Percentiles rank a stretch among this genome's conserved stretches.
Conservation (phyloP, 1,140 invertebrate genomes). For the Drosophila sp. region DNA sequence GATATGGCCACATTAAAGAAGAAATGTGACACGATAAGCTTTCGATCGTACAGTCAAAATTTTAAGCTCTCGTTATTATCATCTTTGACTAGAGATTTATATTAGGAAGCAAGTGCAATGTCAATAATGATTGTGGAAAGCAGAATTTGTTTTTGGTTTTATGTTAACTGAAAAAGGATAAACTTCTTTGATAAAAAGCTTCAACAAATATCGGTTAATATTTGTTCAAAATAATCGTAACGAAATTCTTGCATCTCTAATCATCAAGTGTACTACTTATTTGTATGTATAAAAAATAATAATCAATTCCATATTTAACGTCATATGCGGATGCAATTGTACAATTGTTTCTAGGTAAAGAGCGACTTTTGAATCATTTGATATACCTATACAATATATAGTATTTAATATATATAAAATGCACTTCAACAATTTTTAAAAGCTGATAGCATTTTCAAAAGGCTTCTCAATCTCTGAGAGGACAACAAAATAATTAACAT, state of each 20-base stretch:
- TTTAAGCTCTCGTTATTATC: background rate
- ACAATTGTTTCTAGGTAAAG: constrained; percentile 8
- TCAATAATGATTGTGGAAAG: no score
- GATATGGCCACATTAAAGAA: background rate
- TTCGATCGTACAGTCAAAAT: background rate
- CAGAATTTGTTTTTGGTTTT: no score
- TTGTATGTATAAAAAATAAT: background rate
- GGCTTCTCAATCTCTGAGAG: constrained; percentile 41
- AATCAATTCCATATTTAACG: constrained; percentile 32
- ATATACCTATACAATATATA: constrained; percentile 35
- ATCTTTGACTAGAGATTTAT: background rate
- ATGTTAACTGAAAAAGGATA: background rate
- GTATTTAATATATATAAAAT: constrained; percentile 13
- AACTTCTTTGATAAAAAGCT: background rate
- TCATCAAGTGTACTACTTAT: background rate
- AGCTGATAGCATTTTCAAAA: constrained; percentile 48
- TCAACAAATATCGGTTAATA: no score
- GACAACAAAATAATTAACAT: constrained; percentile 21
- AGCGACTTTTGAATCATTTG: constrained; percentile 19
- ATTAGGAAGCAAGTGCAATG: background rate
- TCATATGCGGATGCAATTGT: constrained; percentile 28
- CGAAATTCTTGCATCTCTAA: background rate
- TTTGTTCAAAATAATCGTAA: no score
- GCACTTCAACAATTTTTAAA: constrained; percentile 41
- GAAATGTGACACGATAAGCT: background rate